phyloP scores from a whole-genome alignment of 2,797 vertebrate genomes.

The Enteromius thamalakanensis region DNA sequence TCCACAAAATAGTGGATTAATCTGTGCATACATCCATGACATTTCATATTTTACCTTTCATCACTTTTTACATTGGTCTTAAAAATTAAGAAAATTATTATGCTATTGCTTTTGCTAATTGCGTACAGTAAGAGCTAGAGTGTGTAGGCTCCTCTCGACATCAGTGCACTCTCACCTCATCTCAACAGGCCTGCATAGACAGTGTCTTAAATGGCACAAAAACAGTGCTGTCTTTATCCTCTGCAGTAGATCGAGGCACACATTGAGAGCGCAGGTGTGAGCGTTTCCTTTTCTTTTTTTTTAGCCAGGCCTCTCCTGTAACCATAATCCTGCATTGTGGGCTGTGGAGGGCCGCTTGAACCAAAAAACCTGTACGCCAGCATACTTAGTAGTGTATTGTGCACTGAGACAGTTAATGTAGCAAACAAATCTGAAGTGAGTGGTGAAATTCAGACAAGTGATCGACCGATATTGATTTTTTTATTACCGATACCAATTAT shows the following conservation, averaged over 20 bases:
- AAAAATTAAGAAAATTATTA: background rate
- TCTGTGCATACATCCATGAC: background rate
- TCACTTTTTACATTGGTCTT: background rate
- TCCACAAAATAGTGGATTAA: no score
- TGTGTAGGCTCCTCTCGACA: background rate
- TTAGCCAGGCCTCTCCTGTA: background rate
- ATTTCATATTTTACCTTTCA: background rate
- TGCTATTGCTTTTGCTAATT: background rate
- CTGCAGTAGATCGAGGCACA: background rate
- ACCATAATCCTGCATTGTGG: background rate
- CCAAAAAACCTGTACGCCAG: background rate
- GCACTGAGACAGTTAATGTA: background rate
- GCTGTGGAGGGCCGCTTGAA: background rate
- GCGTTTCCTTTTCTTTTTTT: background rate
- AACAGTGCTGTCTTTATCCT: conserved; percentile 1
- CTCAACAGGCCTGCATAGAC: background rate
- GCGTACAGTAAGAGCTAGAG: background rate
- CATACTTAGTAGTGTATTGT: background rate
- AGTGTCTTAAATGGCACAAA: background rate
- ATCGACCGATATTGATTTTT: no score
- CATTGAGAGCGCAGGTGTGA: conserved; percentile 10
- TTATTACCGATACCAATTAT: no score
- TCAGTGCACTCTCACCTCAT: background rate
- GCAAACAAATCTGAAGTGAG: background rate
- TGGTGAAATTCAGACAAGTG: background rate